These are phyloP conservation scores for Sarcophilus harrisii DNA, from an alignment of 2,797 vertebrate genomes.

Conservation along the genomic window DNA sequence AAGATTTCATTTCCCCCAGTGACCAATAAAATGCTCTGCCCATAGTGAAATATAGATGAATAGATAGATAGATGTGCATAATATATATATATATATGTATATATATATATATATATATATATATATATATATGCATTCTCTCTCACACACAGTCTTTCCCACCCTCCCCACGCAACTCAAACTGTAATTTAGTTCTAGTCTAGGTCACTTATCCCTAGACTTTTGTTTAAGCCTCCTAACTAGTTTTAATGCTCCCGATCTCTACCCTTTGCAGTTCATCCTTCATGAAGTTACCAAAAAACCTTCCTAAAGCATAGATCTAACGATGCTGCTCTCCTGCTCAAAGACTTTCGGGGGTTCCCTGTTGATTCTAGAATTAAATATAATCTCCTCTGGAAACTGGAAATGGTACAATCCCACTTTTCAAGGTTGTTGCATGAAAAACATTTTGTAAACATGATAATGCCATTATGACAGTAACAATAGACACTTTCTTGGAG, in stretches of 20 bases:
- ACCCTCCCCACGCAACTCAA: background rate
- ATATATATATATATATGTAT: background rate
- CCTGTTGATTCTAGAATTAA: background rate
- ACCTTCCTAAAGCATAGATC: background rate
- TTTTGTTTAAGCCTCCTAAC: background rate
- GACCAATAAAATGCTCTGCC: background rate
- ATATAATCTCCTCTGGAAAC: background rate
- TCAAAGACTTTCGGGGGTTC: background rate
- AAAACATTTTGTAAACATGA: background rate
- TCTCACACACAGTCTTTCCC: no score
- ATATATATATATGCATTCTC: background rate
- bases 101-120: no score
- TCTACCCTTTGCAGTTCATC: background rate
- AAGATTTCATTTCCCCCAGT: background rate
- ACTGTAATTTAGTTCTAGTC: background rate
- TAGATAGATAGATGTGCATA: fast-evolving
- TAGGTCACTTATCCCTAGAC: background rate
- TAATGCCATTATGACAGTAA: background rate
- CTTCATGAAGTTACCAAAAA: background rate
- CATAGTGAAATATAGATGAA: background rate
- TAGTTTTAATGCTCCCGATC: background rate
- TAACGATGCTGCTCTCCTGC: background rate
- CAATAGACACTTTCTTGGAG: background rate
- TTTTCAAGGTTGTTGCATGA: background rate
- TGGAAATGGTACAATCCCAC: background rate